Base-by-base conservation (phyloP, 2,888 invertebrate genomes). In the Sarcophaga carnaria region DNA sequence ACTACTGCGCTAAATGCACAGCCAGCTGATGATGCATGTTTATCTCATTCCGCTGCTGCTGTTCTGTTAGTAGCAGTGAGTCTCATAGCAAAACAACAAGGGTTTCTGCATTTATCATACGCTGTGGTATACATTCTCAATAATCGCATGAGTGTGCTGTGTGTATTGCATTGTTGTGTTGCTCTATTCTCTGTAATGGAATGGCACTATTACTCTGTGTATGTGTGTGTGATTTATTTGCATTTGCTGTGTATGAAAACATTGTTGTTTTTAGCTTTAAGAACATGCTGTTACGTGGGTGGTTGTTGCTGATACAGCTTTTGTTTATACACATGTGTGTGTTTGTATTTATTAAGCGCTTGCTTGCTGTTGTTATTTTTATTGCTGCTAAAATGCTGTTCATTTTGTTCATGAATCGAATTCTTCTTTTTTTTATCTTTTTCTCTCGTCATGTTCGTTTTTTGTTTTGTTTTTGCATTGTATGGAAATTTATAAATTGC, bases 401-500 rank as follows among this genome's bases (percentile, higher is more conserved):
- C 85, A 82, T 72, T 82, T 82, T 37, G 12, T 64, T 72, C 54
- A 62, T 62, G 27, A 12, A 54, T 66, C 49, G 37, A 27, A 63
- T 45, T 80, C 54, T 59, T 37, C 25, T 47, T 59, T 54, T 17
- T 59, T 81, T 20, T 20, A 11, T 22, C 11, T 47, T 47, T 25
- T 72, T 66, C 64, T 45, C 64, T 22, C 17, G 54, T 17, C 17
- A 14, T 54, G 64, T 54, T 54, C 17, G 12, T 54, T 54, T 14
- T 12, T 17, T 17, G 22, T 67, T 67, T 47, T 64, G 49, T 72
- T 66, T 70, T 54, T 79, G 11, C 59, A 47, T 69, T 75, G 25
- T 74, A 27, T 67, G 25, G 47, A 81, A 81, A 81, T 67, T 84
- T 84, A 75, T 87, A 81, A 81, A 81, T 87, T 81, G 54, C 71